Percentiles rank a stretch among this genome's conserved stretches.
Evolutionary conservation across 2,888 invertebrate species (phyloP).

Genomic region (Volucella inanis): DNA sequence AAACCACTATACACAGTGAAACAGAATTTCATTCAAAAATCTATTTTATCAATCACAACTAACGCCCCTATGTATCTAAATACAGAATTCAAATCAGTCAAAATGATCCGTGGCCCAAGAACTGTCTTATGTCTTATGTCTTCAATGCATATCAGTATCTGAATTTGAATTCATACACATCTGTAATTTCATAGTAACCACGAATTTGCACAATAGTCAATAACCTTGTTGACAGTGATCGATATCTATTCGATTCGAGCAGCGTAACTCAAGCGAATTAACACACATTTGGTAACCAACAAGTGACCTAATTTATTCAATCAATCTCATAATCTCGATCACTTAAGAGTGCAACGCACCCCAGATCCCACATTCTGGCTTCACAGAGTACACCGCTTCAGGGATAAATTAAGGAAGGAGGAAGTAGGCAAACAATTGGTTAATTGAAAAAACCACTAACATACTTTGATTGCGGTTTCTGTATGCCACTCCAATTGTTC

Average conservation of each 20-base stretch:
- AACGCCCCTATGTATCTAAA: too few species aligned
- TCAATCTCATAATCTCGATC: constrained; percentile 15
- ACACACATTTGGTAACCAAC: constrained; percentile 58
- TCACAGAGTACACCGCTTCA: constrained; percentile 6
- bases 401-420: constrained; percentile 46
- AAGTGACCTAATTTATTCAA: constrained; percentile 46
- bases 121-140: too few species aligned
- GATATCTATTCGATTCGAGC: constrained; percentile 17
- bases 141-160: too few species aligned
- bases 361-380: background rate
- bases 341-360: constrained; percentile 45
- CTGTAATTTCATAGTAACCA: constrained; percentile 17
- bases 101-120: too few species aligned
- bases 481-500: constrained; percentile 43
- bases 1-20: too few species aligned
- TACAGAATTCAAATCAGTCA: too few species aligned
- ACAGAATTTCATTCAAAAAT: too few species aligned
- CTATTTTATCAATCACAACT: too few species aligned
- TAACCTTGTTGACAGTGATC: constrained; percentile 28
- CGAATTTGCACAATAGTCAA: constrained; percentile 32
- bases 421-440: constrained; percentile 13
- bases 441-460: constrained; percentile 53
- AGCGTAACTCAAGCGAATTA: constrained; percentile 27
- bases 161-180: background rate
- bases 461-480: constrained; percentile 43